Conservation (phyloP, 2,797 vertebrate species). For the Phyllotis vaccarum region DNA sequence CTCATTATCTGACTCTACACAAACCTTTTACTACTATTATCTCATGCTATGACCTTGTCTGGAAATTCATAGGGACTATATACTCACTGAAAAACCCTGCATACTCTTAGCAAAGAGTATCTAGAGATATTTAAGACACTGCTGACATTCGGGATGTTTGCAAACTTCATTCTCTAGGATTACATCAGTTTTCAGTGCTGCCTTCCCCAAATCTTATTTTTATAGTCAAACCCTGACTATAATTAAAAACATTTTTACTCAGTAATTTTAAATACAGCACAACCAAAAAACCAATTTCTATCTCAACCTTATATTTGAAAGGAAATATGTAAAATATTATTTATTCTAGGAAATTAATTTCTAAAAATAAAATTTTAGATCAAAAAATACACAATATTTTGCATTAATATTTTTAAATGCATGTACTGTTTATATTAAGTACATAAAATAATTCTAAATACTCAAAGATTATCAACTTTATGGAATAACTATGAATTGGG, state of each 20-base stretch:
- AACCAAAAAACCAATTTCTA: background rate
- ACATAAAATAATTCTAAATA: background rate
- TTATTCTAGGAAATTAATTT: background rate
- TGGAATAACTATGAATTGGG: background rate
- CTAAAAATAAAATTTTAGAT: background rate
- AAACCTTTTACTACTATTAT: background rate
- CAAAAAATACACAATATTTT: slow-evolving; percentile 17
- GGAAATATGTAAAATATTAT: background rate
- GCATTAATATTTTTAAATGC: background rate
- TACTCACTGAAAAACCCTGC: background rate
- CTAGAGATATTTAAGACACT: background rate
- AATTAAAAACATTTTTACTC: background rate
- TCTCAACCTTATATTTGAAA: background rate
- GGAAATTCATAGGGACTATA: slow-evolving; percentile 14
- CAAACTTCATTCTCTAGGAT: background rate
- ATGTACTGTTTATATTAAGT: background rate
- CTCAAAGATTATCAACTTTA: background rate
- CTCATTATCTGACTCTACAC: background rate
- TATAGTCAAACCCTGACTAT: background rate
- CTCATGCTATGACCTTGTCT: background rate
- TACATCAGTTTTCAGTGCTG: background rate
- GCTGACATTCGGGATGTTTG: background rate
- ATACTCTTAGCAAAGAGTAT: background rate
- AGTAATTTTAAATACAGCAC: background rate
- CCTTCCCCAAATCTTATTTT: slow-evolving; percentile 3